phyloP scores from a whole-genome alignment of 2,888 invertebrate species.

The Cetonia aurata region DNA sequence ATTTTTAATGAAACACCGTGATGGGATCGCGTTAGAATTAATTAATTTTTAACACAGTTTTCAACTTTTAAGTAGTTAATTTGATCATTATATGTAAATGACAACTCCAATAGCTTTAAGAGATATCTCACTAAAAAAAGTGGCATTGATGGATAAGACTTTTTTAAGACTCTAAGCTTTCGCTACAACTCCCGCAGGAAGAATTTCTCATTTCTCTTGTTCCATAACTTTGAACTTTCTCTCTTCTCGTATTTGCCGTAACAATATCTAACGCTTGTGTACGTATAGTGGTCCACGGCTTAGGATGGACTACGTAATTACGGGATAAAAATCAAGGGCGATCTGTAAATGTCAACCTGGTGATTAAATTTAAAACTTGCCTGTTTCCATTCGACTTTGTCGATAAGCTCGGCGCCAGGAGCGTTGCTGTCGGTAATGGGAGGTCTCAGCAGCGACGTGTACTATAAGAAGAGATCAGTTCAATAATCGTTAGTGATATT shows the following conservation, averaged over 20 bases:
- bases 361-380: slow-evolving; percentile 70
- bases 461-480: slow-evolving; percentile 71
- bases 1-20: too few species aligned
- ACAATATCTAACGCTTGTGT: slow-evolving; percentile 15
- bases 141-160: too few species aligned
- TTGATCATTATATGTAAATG: too few species aligned
- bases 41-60: too few species aligned
- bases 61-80: too few species aligned
- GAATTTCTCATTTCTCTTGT: too few species aligned
- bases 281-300: background rate
- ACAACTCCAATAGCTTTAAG: too few species aligned
- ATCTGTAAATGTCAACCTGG: slow-evolving; percentile 39
- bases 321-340: slow-evolving; percentile 31
- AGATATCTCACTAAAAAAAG: too few species aligned
- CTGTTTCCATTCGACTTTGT: slow-evolving; percentile 93
- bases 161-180: too few species aligned
- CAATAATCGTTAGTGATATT: slow-evolving; percentile 22
- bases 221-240: too few species aligned
- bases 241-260: background rate
- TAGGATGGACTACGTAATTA: slow-evolving; percentile 7
- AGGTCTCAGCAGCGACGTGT: slow-evolving; percentile 86
- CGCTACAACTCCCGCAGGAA: too few species aligned
- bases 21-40: too few species aligned
- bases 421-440: slow-evolving; percentile 77
- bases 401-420: slow-evolving; percentile 76